Evolutionary conservation across 2,797 vertebrate genomes (phyloP), one percentile per base, ranked within the genome.

Genomic region (Pterois miles): DNA sequence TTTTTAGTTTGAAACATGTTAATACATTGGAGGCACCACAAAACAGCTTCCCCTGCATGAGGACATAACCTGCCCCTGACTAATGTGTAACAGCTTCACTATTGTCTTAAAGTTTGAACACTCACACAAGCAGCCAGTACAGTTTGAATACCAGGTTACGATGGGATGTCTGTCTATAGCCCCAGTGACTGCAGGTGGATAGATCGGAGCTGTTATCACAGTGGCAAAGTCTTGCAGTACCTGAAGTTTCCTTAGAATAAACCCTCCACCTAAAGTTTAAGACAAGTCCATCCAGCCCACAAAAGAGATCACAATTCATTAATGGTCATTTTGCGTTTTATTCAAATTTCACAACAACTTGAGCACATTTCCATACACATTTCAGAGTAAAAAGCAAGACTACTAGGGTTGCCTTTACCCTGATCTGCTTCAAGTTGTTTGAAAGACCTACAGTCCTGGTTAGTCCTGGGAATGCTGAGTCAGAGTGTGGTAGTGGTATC

Each of bases 341-440:
- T 77, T 77, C 2, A 53, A 34, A 60, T 38, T 29, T 68, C 43
- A 58, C 11, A 48, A 62, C 22, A 54, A 59, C 59, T 36, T 58
- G 9, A 75, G 50, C 6, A 64, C 6, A 71, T 29, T 31, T 58
- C 4, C 16, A 22, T 22, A 46, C 4, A 68, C 22, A 50, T 18
- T 11, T 22, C 0, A 25, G 16, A 23, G 22, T 63, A 57, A 59
- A 82, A 36, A 34, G 56, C 67, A 74, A n/a, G 14, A 40, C 16
- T 29, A 29, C 23, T 25, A 22, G 10, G 56, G 23, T 13, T 16
- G 36, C 58, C 53, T 38, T 78, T 56, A 73, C 29, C 4, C 18
- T 6, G 0, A 48, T 27, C n/a, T 0, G 18, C 14, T 3, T 65
- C 43, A 48, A 52, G 23, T 25, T 22, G 33, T 40, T 76, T 64